Conservation (phyloP, 2,888 invertebrate species). For the Caenorhabditis plicata region DNA sequence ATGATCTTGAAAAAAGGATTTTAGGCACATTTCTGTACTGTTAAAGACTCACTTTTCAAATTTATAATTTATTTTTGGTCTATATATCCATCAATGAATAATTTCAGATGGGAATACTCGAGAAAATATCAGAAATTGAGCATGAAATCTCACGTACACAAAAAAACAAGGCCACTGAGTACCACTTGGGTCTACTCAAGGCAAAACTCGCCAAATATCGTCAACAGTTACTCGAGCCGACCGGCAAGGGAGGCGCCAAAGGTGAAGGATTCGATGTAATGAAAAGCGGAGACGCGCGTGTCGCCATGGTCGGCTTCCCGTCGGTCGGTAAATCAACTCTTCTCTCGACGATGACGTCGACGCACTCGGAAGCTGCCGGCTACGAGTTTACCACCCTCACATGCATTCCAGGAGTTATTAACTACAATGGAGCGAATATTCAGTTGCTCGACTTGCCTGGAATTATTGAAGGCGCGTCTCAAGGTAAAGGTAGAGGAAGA, state of each 20-base stretch:
- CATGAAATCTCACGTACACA: conserved; percentile 97
- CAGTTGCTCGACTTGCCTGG: conserved; percentile 97
- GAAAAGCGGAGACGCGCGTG: conserved; percentile 91
- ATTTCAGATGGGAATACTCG: conserved; percentile 90
- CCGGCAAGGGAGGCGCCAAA: conserved; percentile 85
- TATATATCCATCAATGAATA: not conserved
- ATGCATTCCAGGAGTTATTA: conserved; percentile 95
- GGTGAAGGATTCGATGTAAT: conserved; percentile 92
- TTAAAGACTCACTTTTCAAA: no score
- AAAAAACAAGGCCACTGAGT: conserved; percentile 99
- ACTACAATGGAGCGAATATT: conserved; percentile 82
- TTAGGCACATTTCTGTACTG: no score
- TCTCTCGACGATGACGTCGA: conserved; percentile 88
- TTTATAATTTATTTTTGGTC: no score
- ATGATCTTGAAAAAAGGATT: no score
- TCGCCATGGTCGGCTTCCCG: conserved; percentile 85
- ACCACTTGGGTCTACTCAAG: conserved; percentile 94
- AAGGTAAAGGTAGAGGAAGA: conserved; percentile 70
- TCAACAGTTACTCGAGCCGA: conserved; percentile 88
- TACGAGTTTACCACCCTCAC: conserved; percentile 99
- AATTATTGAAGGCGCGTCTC: conserved; percentile 98
- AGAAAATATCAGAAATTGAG: conserved; percentile 98
- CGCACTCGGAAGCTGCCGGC: conserved; percentile 86
- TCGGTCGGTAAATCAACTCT: conserved; percentile 98
- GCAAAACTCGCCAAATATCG: conserved; percentile 87